Evolutionary conservation across 30 jellyfish, hydroid and myxozoan species (phyloP), one percentile per base, ranked within the genome.

Genomic region (Hydra vulgaris): DNA sequence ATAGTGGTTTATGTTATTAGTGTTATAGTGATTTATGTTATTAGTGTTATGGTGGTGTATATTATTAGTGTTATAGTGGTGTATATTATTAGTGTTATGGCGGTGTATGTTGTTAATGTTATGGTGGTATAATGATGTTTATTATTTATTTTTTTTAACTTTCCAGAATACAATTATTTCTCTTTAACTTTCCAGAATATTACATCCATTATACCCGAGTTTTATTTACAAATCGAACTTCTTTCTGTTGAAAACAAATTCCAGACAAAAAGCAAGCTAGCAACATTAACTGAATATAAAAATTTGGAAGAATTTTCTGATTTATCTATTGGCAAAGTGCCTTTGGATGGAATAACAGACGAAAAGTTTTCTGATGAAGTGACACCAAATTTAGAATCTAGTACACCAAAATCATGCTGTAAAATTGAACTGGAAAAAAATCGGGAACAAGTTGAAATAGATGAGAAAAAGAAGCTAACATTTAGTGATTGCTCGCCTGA

Each of bases 211-310:
- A 82, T 90, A 18, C 97, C 97, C 0, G 22, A 75, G 56, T 86
- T 90, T 61, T 86, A 82, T 83, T 91, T 81, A 24, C 91, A 85
- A 21, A 89, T 90, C 40, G 97, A 90, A 22, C 68, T 89, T 16
- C 87, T 80, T 25, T 70, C 26, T 66, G 72, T 18, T 71, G 87
- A 78, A 17, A 68, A 16, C 15, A 68, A 68, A 68, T 16, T 68
- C 16, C 25, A 7, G 7, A 15, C 8, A n/a, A 68, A 68, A 68
- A 3, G 75, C 15, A 68, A 23, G 16, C 16, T 23, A 15, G 27
- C 25, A 68, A 68, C 75, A 3, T n/a, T n/a, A 68, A n/a, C 27
- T 3, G 27, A 68, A 68, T 68, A 16, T 23, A 68, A n/a, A 68
- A 81, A 85, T 40, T 75, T 87, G 61, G 78, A 77, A 56, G 75